A percentile compares a stretch with the other conserved stretches of the same genome.
These are phyloP conservation scores for Drosophila bipectinata DNA, from an alignment of 1,140 invertebrate genomes.

Conservation along the genomic window DNA sequence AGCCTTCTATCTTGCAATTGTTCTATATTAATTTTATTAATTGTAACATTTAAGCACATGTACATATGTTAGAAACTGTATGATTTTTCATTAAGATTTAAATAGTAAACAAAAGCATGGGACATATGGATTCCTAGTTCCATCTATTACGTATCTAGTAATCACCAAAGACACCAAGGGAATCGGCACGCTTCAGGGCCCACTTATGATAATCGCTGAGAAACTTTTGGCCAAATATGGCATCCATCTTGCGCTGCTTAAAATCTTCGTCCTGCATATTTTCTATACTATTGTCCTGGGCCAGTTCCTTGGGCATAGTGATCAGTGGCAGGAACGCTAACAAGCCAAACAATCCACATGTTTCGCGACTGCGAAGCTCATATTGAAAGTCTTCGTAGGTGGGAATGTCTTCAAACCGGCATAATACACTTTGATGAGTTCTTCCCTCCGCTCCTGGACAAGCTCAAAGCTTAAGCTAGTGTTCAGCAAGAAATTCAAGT, in stretches of 20 bases:
- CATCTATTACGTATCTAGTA: slow-evolving; percentile 32
- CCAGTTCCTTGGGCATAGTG: slow-evolving; percentile 64
- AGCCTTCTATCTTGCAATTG: slow-evolving; percentile 1
- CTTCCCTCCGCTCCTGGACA: slow-evolving; percentile 69
- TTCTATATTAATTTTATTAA: background rate
- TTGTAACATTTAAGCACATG: too few species aligned
- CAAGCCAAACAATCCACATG: slow-evolving; percentile 69
- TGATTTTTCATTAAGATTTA: too few species aligned
- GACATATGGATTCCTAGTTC: too few species aligned
- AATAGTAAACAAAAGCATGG: too few species aligned
- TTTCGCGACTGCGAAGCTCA: slow-evolving; percentile 73
- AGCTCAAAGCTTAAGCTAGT: slow-evolving; percentile 69
- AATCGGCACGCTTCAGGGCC: slow-evolving; percentile 57
- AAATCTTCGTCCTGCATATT: slow-evolving; percentile 60
- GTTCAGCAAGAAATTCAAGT: slow-evolving; percentile 79
- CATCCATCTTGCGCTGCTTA: slow-evolving; percentile 55
- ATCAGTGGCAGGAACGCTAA: slow-evolving; percentile 73
- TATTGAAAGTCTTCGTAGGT: slow-evolving; percentile 79
- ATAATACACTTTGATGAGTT: slow-evolving; percentile 79
- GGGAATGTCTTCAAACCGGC: slow-evolving; percentile 81
- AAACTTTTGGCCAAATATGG: slow-evolving; percentile 57
- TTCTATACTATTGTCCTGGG: slow-evolving; percentile 69
- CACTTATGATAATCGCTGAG: slow-evolving; percentile 65
- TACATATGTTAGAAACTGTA: too few species aligned
- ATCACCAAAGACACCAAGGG: slow-evolving; percentile 69